Evolutionary conservation across 1,140 invertebrate genomes (phyloP), one percentile per base, ranked within the genome.

Genomic region (Temnothorax longispinosus): DNA sequence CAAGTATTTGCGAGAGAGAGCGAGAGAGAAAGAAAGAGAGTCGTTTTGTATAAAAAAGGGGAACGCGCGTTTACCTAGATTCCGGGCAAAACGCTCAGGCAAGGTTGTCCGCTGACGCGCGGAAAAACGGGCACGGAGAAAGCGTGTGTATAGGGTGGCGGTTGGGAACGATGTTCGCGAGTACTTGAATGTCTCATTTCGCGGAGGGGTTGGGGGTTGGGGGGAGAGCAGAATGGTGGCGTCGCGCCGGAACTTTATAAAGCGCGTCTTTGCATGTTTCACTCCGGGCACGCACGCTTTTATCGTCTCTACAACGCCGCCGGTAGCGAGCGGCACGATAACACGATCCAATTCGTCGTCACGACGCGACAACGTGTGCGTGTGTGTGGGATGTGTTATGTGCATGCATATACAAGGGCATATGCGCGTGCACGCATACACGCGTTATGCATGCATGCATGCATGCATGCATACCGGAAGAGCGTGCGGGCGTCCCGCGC

Each of bases 281-380:
- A 77, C 67, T 47, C 71, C 44, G 27, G 67, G 69, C 65, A 71
- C 76, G 77, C 74, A 71, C 56, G 80, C 88, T 89, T 86, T 89
- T 89, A 89, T 89, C 88, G 76, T 69, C 52, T 54, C 56, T 78
- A 82, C 80, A 88, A 88, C 60, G 69, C 58, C 58, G 32, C 41
- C 69, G 65, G 32, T 74, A 71, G 80, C 87, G 18, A 62, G 69
- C 75, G 56, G 64, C 71, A 85, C 72, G 65, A 89, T 88, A 89
- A 88, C 81, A 54, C 71, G 71, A 77, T 75, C 71, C 81, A 87
- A 87, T 87, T 87, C 81, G 81, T 85, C 72, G 81, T 77, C 71
- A 44, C 27, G 75, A 18, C 77, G 58, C 69, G 69, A 52, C 27
- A 27, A 27, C 0, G 65, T 47, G 18, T n/a, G 6, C 11, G 50